Base-by-base conservation (phyloP, 2,888 invertebrate genomes). In the Smittia aterrima region DNA sequence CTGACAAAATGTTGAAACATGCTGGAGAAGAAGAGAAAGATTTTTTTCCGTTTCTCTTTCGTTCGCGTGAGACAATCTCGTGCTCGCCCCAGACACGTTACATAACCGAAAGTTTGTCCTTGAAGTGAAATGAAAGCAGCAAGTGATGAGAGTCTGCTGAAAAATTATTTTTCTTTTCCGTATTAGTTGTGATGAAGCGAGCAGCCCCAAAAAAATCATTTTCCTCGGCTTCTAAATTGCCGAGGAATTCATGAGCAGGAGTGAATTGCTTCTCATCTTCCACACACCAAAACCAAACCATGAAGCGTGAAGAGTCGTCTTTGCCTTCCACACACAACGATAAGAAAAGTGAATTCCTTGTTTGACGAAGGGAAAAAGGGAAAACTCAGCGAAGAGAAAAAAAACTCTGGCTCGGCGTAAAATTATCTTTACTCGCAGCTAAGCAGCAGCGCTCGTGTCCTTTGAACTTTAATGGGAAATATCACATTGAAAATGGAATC, bases 1-100 rank as follows among this genome's bases (percentile, higher is more conserved):
- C n/a, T 40, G 66, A 66, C 24, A 24, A 68, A 47, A 47, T 22
- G 68, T 68, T 68, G 22, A 27, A 16, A 53, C 25, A 25, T 16
- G 47, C 16, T 47, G n/a, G 47, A 47, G 47, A n/a, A 16, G 16
- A 58, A n/a, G 47, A 38, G n/a, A 20, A n/a, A 66, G 66, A 9
- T 27, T 62, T 62, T 62, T 22, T 22, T 62, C 11, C 11, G 38
- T 38, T 38, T 2, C 16, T 22, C 20, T 24, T 25, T 66, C 32
- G 3, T 58, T 58, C 58, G 58, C 58, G 58, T 58, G 58, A 58
- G 58, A 22, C n/a, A 13, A 58, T 58, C 58, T 58, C 58, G 58
- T 72, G 72, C 32, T 16, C 72, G 40, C 72, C 70, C 62, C 72
- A 72, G 58, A 72, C 72, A 72, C 38, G 72, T 72, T 72, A 72